A percentile compares a stretch with the other conserved stretches of the same genome.
phyloP scores from a whole-genome alignment of 2,888 invertebrate species.

The Diploptera punctata region DNA sequence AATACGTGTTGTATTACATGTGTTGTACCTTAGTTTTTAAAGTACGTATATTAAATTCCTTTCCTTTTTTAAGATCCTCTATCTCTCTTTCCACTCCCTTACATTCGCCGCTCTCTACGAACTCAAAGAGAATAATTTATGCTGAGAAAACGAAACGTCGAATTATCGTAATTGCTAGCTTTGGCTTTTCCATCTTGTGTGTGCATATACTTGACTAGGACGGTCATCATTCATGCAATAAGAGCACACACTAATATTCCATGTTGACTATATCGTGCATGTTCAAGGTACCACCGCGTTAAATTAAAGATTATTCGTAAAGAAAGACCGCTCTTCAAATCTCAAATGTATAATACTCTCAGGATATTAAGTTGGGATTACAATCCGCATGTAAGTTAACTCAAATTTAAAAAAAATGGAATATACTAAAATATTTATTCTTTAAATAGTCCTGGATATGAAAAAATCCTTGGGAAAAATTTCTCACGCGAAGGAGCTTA shows the following conservation, averaged over 20 bases:
- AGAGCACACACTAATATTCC: constrained; percentile 1
- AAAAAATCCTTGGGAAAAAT: too few species aligned
- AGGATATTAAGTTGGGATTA: too few species aligned
- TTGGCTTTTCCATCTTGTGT: constrained; percentile 25
- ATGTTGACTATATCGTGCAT: constrained; percentile 18
- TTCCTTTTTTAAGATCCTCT: constrained; percentile 10
- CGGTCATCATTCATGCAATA: constrained; percentile 17
- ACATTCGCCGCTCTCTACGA: constrained; percentile 3
- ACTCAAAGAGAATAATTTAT: constrained; percentile 38
- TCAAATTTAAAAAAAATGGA: too few species aligned
- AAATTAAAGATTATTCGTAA: too few species aligned
- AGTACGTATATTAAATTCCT: constrained; percentile 24
- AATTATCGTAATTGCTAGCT: constrained; percentile 30
- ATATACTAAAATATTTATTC: too few species aligned
- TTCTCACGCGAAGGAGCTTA: too few species aligned
- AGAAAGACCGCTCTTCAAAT: too few species aligned
- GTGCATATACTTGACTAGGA: constrained; percentile 17
- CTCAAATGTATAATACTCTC: too few species aligned
- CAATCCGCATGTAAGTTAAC: too few species aligned
- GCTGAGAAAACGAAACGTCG: constrained; percentile 35
- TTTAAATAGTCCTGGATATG: too few species aligned
- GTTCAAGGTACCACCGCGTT: constrained; percentile 4
- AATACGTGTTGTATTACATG: too few species aligned
- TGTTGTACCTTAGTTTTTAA: too few species aligned
- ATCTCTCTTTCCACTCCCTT: constrained; percentile 17